These are phyloP conservation scores for Peromyscus nudipes DNA, from an alignment of 2,797 vertebrate genomes.

Conservation along the genomic window DNA sequence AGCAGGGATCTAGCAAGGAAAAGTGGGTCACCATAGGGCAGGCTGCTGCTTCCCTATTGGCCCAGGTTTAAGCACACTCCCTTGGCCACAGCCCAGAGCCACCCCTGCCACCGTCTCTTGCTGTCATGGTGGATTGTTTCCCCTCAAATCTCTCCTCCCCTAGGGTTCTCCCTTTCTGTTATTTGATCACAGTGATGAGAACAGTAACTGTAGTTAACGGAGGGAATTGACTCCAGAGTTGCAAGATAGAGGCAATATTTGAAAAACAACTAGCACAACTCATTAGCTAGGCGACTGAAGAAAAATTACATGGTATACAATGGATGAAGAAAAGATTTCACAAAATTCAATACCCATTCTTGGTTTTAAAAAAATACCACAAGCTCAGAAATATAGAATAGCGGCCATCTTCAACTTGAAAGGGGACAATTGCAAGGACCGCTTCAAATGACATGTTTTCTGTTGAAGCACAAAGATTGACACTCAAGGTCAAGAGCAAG, in stretches of 20 bases:
- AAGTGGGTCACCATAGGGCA: not conserved
- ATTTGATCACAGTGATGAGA: not conserved
- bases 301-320: slow-evolving; percentile 30
- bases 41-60: not conserved
- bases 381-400: not conserved
- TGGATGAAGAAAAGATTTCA: slow-evolving; percentile 23
- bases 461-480: slow-evolving; percentile 4
- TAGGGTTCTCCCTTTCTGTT: not conserved
- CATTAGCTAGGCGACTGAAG: not conserved
- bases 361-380: not conserved
- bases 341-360: slow-evolving; percentile 16
- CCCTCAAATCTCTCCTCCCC: not conserved
- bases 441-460: not conserved
- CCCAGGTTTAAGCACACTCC: not conserved
- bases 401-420: not conserved
- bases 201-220: not conserved
- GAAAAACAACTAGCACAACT: slow-evolving; percentile 46
- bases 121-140: not conserved
- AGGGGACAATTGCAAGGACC: not conserved
- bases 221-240: not conserved
- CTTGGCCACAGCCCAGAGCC: not conserved
- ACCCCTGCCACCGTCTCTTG: not conserved
- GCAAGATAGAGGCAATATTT: not conserved
- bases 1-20: not conserved
- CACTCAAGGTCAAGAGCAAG: not conserved